Conservation (phyloP, 2,888 invertebrate genomes). For the Acheta domesticus region DNA sequence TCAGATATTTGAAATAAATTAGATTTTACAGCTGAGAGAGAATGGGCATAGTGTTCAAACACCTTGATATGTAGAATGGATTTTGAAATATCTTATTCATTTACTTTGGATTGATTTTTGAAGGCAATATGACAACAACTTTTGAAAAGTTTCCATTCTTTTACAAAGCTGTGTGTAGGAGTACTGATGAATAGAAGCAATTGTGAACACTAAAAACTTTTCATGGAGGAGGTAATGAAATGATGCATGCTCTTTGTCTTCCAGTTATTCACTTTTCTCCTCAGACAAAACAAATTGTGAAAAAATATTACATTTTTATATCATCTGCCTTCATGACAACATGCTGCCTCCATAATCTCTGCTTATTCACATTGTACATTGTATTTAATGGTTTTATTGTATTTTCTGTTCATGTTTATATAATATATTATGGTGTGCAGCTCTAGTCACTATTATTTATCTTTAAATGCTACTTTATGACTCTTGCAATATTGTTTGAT, state of each 20-base stretch:
- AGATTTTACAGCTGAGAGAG: too few relatives aligned
- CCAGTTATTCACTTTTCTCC: neutral
- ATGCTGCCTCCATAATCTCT: conserved; percentile 4
- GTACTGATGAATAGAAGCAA: too few relatives aligned
- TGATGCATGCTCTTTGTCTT: conserved; percentile 2
- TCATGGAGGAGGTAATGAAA: neutral
- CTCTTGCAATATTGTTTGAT: neutral
- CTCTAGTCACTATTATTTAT: conserved; percentile 1
- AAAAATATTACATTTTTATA: neutral
- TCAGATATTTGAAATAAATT: too few relatives aligned
- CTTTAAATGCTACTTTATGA: neutral
- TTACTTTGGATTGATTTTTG: too few relatives aligned
- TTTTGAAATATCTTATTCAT: too few relatives aligned
- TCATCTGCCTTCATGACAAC: conserved; percentile 11
- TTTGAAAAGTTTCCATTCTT: too few relatives aligned
- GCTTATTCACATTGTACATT: neutral
- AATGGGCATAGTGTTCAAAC: too few relatives aligned
- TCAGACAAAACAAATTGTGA: neutral
- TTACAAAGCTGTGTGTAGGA: too few relatives aligned
- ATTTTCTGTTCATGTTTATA: neutral
- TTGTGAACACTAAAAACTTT: too few relatives aligned
- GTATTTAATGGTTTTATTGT: neutral
- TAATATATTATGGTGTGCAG: neutral
- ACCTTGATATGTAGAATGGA: too few relatives aligned
- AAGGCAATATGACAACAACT: too few relatives aligned